A percentile compares a stretch with the other conserved stretches of the same genome.
phyloP scores from a whole-genome alignment of 2,797 vertebrate species.

The Threskiornis aethiopicus region DNA sequence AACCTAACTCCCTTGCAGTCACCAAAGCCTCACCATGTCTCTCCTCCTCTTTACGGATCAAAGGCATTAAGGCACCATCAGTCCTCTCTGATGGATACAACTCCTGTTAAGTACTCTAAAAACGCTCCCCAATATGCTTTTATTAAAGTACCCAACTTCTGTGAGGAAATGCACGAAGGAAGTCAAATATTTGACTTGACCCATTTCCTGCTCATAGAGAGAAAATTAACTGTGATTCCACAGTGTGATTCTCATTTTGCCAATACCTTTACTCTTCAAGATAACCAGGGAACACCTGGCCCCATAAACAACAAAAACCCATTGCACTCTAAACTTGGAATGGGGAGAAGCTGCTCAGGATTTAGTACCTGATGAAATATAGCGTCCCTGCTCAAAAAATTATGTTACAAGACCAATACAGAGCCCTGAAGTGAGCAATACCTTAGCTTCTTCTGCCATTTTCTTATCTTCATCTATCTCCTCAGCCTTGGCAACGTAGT shows the following conservation, averaged over 20 bases:
- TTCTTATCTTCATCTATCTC: constrained; percentile 96
- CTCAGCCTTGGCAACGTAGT: constrained; percentile 83
- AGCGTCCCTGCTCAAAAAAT: background rate
- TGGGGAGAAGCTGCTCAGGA: background rate
- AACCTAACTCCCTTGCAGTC: background rate
- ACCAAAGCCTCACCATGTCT: background rate
- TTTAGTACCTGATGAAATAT: background rate
- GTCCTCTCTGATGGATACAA: background rate
- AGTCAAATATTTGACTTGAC: background rate
- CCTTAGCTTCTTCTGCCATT: constrained; percentile 95
- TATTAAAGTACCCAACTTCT: background rate
- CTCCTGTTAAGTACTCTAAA: background rate
- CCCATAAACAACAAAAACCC: background rate
- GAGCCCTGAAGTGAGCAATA: constrained; percentile 48
- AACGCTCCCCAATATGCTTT: background rate
- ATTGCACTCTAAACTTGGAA: background rate
- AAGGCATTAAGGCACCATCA: background rate
- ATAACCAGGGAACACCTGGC: background rate
- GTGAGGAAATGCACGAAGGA: background rate
- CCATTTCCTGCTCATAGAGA: background rate
- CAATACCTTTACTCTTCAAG: background rate
- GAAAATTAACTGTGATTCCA: background rate
- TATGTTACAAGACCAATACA: background rate
- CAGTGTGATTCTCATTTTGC: background rate
- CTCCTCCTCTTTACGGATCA: background rate